Evolutionary conservation across 2,888 invertebrate genomes (phyloP), one percentile per base, ranked within the genome.

Genomic region (Cephus nigrinus): DNA sequence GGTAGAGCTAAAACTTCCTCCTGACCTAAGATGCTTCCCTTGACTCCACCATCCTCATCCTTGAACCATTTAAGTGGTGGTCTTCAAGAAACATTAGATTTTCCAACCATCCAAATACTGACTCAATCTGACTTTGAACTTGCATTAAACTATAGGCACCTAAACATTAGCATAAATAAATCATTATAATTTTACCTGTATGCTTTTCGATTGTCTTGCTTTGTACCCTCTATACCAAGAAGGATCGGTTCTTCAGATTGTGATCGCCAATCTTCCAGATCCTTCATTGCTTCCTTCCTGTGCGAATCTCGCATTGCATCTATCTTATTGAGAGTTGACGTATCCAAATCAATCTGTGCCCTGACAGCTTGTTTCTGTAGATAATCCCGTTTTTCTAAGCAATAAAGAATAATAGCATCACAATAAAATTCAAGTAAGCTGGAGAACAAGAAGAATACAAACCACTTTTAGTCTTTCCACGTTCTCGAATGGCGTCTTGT

Each of bases 221-320:
- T 34, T 34, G 78, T 74, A 4, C 87, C 86, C 4, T 79, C 69
- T 30, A 84, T 72, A 35, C 80, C 75, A 4, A 81, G 36, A 11
- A 89, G 80, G 31, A 88, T 82, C 30, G 90, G 89, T 69, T 86
- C 78, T 82, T 86, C 84, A 75, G 86, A 82, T 71, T 88, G 87
- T 4, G 86, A 84, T 84, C 93, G 92, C 94, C 94, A 96, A 77
- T 93, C 92, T 86, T 95, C 94, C 71, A 96, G 91, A 81, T 95
- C 94, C 1, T 93, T 92, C 92, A 96, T 94, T 3, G 95, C 95
- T 86, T 93, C 93, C 74, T 92, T 92, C 82, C 94, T 93, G 88
- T 95, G 95, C 0, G 90, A 88, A 82, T 95, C 93, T 87, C 94
- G 94, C 74, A 95, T 93, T 1, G 92, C 89, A 79, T 95, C 94